phyloP scores from a whole-genome alignment of 2,797 vertebrate genomes.

The Smutsia temminckii region DNA sequence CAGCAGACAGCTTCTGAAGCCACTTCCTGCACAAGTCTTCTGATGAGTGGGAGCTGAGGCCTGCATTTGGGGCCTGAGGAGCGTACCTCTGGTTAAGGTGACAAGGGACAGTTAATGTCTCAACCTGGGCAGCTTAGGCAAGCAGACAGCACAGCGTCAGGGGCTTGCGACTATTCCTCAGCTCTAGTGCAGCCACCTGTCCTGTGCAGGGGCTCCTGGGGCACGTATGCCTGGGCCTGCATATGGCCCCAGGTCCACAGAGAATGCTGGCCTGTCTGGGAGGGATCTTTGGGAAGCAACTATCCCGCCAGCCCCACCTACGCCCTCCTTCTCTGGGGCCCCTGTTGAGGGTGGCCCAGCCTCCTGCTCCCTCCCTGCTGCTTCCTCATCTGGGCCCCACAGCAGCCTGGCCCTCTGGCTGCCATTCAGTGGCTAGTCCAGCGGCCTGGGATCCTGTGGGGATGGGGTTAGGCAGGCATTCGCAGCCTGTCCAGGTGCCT shows the following conservation, averaged over 20 bases:
- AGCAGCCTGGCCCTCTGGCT: background rate
- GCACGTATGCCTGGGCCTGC: background rate
- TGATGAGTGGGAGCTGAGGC: background rate
- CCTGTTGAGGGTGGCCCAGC: background rate
- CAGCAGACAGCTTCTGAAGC: background rate
- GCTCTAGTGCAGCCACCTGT: background rate
- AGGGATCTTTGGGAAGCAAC: background rate
- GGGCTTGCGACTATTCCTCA: background rate
- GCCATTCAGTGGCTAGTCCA: background rate
- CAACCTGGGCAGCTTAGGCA: background rate
- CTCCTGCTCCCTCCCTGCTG: background rate
- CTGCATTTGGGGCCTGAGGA: background rate
- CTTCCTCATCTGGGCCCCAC: background rate
- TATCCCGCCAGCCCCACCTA: background rate
- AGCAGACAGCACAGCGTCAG: rapidly evolving
- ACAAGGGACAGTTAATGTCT: rapidly evolving
- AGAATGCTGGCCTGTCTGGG: background rate
- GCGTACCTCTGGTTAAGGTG: rapidly evolving
- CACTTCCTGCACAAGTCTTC: background rate
- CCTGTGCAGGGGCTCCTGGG: background rate
- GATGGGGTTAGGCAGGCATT: background rate
- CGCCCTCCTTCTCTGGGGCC: background rate
- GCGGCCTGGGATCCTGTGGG: background rate
- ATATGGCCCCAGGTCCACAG: background rate
- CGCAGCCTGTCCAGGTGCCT: background rate